phyloP scores from a whole-genome alignment of 1,140 invertebrate genomes.

The Uloborus diversus region DNA sequence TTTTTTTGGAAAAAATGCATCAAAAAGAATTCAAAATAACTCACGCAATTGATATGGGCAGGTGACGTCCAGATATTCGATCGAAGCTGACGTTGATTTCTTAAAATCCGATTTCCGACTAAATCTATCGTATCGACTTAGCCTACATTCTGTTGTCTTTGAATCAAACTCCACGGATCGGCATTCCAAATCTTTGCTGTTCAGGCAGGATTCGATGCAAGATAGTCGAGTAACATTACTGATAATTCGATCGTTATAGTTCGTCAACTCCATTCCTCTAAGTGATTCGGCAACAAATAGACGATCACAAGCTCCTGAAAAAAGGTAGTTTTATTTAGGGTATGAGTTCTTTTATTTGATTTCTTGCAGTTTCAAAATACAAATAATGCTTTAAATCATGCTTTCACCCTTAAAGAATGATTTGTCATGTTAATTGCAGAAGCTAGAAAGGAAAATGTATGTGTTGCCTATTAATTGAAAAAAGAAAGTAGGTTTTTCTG shows the following conservation, averaged over 20 bases:
- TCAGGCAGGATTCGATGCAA: constrained; percentile 86
- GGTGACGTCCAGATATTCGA: constrained; percentile 44
- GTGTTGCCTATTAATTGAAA: too few relatives aligned
- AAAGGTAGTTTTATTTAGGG: too few relatives aligned
- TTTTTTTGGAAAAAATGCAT: too few relatives aligned
- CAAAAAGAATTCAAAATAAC: too few relatives aligned
- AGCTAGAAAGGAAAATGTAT: too few relatives aligned
- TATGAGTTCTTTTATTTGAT: too few relatives aligned
- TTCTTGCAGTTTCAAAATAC: too few relatives aligned
- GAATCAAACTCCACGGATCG: constrained; percentile 90
- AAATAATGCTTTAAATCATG: too few relatives aligned
- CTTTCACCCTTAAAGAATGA: too few relatives aligned
- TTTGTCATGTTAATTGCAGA: too few relatives aligned
- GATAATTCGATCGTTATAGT: neutral
- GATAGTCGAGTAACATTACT: constrained; percentile 72
- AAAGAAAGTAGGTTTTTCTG: too few relatives aligned
- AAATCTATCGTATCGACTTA: constrained; percentile 86
- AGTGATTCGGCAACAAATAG: constrained; percentile 50
- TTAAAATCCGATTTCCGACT: constrained; percentile 19
- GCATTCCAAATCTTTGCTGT: constrained; percentile 87
- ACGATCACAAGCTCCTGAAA: constrained; percentile 42
- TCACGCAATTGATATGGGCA: constrained; percentile 37
- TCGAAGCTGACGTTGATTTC: neutral
- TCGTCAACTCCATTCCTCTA: constrained; percentile 32
- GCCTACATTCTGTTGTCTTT: constrained; percentile 81